Conservation (phyloP, 2,888 invertebrate species). For the Tenthredo mesomela region DNA sequence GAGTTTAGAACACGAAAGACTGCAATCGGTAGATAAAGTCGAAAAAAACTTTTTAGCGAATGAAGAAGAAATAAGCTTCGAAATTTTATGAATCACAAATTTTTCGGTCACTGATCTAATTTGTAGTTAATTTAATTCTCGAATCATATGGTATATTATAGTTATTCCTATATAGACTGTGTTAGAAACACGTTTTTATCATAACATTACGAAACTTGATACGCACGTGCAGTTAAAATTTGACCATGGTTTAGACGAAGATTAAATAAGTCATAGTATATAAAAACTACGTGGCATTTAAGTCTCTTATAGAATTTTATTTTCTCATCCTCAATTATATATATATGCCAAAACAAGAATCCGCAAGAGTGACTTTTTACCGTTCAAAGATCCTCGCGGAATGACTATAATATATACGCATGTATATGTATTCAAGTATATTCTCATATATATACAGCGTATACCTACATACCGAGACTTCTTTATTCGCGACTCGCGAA, state of each 20-base stretch:
- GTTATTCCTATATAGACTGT: neutral
- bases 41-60: neutral
- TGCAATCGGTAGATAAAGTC: neutral
- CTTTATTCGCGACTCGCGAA: neutral
- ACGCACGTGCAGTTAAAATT: neutral
- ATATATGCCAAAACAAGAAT: conserved; percentile 8
- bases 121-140: neutral
- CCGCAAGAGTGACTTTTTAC: neutral
- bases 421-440: neutral
- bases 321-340: neutral
- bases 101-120: neutral
- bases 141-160: neutral
- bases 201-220: neutral
- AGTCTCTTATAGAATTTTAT: neutral
- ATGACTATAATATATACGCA: neutral
- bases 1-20: neutral
- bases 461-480: neutral
- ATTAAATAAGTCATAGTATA: neutral
- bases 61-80: neutral
- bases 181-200: neutral
- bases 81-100: too few relatives aligned
- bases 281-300: neutral
- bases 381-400: conserved; percentile 2
- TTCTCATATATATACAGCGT: too few relatives aligned
- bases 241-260: neutral